phyloP scores from a whole-genome alignment of 64 coral and sea anemone genomes.

The Montipora foliosa region DNA sequence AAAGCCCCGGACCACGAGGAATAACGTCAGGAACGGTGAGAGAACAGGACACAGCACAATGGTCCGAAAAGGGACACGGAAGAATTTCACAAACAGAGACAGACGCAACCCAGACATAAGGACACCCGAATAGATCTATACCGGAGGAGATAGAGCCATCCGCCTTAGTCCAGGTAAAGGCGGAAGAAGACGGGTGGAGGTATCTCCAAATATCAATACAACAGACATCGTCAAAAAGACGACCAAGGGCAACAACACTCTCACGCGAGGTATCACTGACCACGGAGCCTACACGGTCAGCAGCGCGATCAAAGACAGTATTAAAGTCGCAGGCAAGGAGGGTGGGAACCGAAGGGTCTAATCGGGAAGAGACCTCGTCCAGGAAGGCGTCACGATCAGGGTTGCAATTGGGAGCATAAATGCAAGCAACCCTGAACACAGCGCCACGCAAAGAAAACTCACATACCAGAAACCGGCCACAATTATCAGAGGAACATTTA shows the following conservation, averaged over 20 bases:
- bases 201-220: conserved; percentile 15
- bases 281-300: no score
- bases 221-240: not conserved
- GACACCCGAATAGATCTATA: conserved; percentile 15
- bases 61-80: not conserved
- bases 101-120: not conserved
- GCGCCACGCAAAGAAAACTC: not conserved
- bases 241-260: not conserved
- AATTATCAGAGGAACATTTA: not conserved
- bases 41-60: not conserved
- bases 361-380: no score
- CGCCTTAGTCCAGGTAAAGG: not conserved
- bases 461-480: not conserved
- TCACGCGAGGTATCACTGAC: not conserved
- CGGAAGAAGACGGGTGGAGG: not conserved
- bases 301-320: no score
- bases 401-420: no score
- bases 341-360: no score
- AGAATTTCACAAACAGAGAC: not conserved
- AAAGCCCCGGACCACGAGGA: not conserved
- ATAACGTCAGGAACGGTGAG: not conserved
- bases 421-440: no score
- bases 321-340: no score
- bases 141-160: conserved; percentile 5
- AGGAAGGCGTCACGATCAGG: no score